These are phyloP conservation scores for Megathymus violae DNA, from an alignment of 1,140 invertebrate genomes.

Conservation along the genomic window DNA sequence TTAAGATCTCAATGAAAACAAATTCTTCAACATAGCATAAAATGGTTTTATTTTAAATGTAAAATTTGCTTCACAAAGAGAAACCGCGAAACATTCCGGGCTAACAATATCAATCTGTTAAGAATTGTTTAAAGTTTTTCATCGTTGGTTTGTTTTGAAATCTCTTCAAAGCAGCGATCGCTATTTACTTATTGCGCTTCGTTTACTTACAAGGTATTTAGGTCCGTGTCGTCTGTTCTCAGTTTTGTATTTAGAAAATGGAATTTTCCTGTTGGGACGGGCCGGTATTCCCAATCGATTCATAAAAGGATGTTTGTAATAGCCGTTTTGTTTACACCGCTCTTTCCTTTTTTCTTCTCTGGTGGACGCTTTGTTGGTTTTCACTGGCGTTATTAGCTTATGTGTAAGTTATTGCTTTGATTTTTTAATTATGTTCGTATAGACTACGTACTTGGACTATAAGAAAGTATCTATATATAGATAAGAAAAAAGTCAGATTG, in stretches of 20 bases:
- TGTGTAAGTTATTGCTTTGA: neutral
- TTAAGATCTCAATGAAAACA: neutral
- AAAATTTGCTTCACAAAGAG: conserved; percentile 28
- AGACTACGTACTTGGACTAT: no score
- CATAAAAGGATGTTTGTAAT: conserved; percentile 64
- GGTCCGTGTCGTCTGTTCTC: conserved; percentile 71
- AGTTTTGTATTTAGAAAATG: conserved; percentile 78
- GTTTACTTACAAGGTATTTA: conserved; percentile 82
- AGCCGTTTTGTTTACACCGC: conserved; percentile 52
- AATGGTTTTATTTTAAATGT: neutral
- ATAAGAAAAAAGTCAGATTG: no score
- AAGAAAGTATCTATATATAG: no score
- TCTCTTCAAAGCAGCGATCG: conserved; percentile 70
- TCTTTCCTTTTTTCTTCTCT: conserved; percentile 35
- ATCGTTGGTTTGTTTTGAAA: conserved; percentile 71
- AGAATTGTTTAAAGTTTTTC: conserved; percentile 73
- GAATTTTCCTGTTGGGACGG: conserved; percentile 75
- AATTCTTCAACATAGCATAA: neutral
- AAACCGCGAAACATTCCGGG: conserved; percentile 24
- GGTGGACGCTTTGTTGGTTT: conserved; percentile 18
- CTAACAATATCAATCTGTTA: conserved; percentile 58
- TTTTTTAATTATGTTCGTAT: no score
- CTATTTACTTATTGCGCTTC: conserved; percentile 80
- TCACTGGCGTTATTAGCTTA: conserved; percentile 26
- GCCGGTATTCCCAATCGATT: conserved; percentile 73